Percentiles rank a stretch among this genome's conserved stretches.
These are phyloP conservation scores for Hyaena hyaena DNA, from an alignment of 2,113 vertebrate genomes.

Conservation along the genomic window DNA sequence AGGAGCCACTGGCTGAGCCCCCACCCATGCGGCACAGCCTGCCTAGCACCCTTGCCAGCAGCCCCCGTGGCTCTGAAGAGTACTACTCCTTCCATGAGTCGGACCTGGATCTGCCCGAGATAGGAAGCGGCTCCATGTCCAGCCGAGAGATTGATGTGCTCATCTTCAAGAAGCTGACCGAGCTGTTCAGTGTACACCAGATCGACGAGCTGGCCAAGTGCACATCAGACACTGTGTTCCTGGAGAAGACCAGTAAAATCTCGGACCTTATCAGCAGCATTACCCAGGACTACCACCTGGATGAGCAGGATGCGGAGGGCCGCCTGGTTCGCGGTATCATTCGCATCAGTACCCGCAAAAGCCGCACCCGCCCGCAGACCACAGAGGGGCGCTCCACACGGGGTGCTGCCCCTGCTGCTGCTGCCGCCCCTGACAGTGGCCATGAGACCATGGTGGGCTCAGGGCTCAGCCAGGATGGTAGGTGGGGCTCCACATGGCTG, in stretches of 20 bases:
- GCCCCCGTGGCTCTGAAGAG: constrained; percentile 91
- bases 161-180: constrained; percentile 97
- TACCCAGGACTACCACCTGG: constrained; percentile 97
- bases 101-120: constrained; percentile 91
- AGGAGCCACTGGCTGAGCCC: constrained; percentile 84
- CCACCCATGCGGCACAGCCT: constrained; percentile 74
- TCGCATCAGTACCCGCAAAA: constrained; percentile 97
- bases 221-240: constrained; percentile 97
- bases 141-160: constrained; percentile 95
- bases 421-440: constrained; percentile 91
- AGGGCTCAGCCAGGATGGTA: constrained; percentile 93
- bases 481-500: constrained; percentile 15
- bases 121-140: constrained; percentile 91
- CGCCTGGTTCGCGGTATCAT: constrained; percentile 97
- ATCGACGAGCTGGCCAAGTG: constrained; percentile 99
- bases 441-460: constrained; percentile 96
- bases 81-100: constrained; percentile 94
- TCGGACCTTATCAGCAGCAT: constrained; percentile 98
- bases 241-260: constrained; percentile 98
- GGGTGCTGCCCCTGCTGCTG: constrained; percentile 85
- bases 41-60: constrained; percentile 85
- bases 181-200: constrained; percentile 98
- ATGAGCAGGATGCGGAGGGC: constrained; percentile 98
- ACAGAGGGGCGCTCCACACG: constrained; percentile 84
- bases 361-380: constrained; percentile 81